Evolutionary conservation across 2,113 vertebrate genomes (phyloP), one percentile per base, ranked within the genome.

Genomic region (Hiodon tergisus): DNA sequence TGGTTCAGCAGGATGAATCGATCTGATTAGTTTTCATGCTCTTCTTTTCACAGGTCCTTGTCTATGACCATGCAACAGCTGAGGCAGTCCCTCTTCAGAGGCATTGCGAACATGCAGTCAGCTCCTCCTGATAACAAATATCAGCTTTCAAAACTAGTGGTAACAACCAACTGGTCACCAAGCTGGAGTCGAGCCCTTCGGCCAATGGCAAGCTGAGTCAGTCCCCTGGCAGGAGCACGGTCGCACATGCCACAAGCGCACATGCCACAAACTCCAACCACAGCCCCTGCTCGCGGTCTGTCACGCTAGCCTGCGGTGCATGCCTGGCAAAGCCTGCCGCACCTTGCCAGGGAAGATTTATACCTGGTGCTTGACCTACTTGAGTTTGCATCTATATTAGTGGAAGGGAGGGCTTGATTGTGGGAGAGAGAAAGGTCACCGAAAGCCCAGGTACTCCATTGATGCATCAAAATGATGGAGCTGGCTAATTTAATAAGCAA

Each of bases 401-500:
- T 88, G 92, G 92, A 93, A 91, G 89, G 90, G 90, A 88, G 87
- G 90, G 91, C 89, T 92, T 94, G 93, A 92, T 93, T 90, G 92
- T 91, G 92, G 91, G 91, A 91, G 92, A 91, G 89, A 87, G 89
- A 96, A 96, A 97, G 96, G 94, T 96, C 95, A 94, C 88, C 85
- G 85, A 91, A 91, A 94, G 94, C 94, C 89, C 90, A 89, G 93
- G 90, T 95, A 87, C 88, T 91, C 89, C 84, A 81, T 93, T 93
- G 93, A 94, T 94, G 94, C 87, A 89, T 94, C 93, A 95, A 92
- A 93, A 95, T 94, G 94, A 98, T 95, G 90, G 94, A 98, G 92
- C 90, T 92, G 91, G 92, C 94, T 95, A 95, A 96, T 95, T 97
- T 97, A 95, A 93, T 90, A 90, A 94, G 92, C 94, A 97, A 96